These are phyloP conservation scores for Agonopterix heracliana DNA, from an alignment of 2,888 invertebrate genomes.

Conservation along the genomic window DNA sequence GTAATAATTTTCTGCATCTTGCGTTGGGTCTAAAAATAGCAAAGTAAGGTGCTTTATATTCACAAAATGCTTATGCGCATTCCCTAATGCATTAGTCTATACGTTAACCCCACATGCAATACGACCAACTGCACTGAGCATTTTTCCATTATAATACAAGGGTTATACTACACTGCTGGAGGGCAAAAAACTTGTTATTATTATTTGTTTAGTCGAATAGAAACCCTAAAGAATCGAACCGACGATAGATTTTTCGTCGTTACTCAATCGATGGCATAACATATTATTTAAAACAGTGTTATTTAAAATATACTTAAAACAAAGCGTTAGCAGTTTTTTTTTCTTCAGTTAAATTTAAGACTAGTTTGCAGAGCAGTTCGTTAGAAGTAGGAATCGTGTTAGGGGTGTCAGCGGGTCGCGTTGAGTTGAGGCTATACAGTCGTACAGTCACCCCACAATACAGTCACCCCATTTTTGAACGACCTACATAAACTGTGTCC, in stretches of 20 bases:
- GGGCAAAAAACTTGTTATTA: slow-evolving; percentile 63
- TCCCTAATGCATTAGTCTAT: slow-evolving; percentile 47
- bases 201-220: slow-evolving; percentile 39
- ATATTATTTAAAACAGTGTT: too few relatives aligned
- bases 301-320: too few relatives aligned
- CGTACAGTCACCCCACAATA: slow-evolving; percentile 49
- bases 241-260: neutral
- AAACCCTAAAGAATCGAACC: neutral
- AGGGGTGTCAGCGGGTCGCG: slow-evolving; percentile 47
- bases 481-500: slow-evolving; percentile 63
- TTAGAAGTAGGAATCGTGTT: slow-evolving; percentile 35
- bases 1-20: slow-evolving; percentile 5
- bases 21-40: slow-evolving; percentile 17
- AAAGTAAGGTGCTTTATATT: slow-evolving; percentile 24
- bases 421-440: slow-evolving; percentile 17
- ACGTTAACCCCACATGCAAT: slow-evolving; percentile 59
- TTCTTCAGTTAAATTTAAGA: too few relatives aligned
- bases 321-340: too few relatives aligned
- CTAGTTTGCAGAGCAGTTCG: too few relatives aligned
- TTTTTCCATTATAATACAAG: slow-evolving; percentile 50
- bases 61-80: slow-evolving; percentile 26
- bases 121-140: slow-evolving; percentile 53
- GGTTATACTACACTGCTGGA: slow-evolving; percentile 55
- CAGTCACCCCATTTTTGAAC: slow-evolving; percentile 63
- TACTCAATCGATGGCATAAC: too few relatives aligned